phyloP scores from a whole-genome alignment of 2,797 vertebrate species.

The Dromococcyx pavoninus region DNA sequence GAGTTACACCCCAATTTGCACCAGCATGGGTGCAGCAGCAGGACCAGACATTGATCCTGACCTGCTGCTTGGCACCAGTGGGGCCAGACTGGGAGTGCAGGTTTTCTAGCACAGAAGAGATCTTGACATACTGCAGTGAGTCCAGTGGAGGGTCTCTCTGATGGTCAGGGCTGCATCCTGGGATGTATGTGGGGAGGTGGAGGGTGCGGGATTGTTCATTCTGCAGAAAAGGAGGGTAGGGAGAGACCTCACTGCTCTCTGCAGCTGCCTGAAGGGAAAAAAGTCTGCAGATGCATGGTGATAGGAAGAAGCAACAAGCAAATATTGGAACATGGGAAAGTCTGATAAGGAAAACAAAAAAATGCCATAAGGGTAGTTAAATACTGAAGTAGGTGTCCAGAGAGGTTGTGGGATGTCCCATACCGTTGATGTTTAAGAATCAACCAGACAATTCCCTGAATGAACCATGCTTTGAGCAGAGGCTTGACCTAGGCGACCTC shows the following conservation, averaged over 20 bases:
- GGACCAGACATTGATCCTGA: not conserved
- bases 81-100: accelerated
- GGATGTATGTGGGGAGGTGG: accelerated
- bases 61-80: accelerated
- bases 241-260: not conserved
- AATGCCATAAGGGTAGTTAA: not conserved
- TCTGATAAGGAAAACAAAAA: not conserved
- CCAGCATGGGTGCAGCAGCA: not conserved
- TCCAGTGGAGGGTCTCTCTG: accelerated
- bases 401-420: not conserved
- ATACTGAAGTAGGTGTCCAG: not conserved
- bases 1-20: not conserved
- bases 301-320: not conserved
- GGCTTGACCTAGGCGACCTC: accelerated
- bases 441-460: not conserved
- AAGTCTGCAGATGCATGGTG: not conserved
- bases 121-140: accelerated
- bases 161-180: not conserved
- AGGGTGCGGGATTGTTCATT: not conserved
- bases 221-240: not conserved
- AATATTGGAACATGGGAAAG: not conserved
- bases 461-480: not conserved
- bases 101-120: not conserved
- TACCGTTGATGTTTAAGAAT: not conserved
- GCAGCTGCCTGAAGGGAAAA: not conserved